These are phyloP conservation scores for Theonella swinhoei DNA, from an alignment of 37 sponge, comb jelly and placozoan species.

Conservation along the genomic window DNA sequence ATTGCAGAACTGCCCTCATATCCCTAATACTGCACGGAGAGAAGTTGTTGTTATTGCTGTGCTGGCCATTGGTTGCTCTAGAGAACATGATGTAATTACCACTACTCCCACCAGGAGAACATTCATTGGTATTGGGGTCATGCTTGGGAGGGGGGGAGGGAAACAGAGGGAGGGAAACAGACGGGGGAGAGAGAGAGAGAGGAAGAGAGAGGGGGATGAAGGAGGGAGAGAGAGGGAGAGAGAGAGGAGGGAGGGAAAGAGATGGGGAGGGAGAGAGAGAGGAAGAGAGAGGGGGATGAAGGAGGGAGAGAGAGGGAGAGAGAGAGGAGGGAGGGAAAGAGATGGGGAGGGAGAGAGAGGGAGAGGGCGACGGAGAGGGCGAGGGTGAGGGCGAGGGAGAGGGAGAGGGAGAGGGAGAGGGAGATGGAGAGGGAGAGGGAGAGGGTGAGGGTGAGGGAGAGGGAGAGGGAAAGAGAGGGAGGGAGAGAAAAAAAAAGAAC, in stretches of 20 bases:
- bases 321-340: background rate
- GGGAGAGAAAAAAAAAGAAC: background rate
- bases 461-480: constrained; percentile 5
- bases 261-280: background rate
- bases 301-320: too few species aligned
- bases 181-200: background rate
- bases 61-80: constrained; percentile 87
- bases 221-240: background rate
- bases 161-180: background rate
- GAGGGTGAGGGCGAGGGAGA: background rate
- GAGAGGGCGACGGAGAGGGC: background rate
- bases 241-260: background rate
- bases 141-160: constrained; percentile 26
- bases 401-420: constrained; percentile 5
- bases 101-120: constrained; percentile 52
- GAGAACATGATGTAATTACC: constrained; percentile 99
- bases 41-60: constrained; percentile 89
- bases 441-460: background rate
- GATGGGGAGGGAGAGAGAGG: background rate
- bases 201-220: background rate
- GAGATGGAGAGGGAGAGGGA: background rate
- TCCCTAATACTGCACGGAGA: constrained; percentile 74
- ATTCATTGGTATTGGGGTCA: constrained; percentile 44
- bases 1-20: constrained; percentile 69
- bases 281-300: background rate